Evolutionary conservation across 2,888 invertebrate species (phyloP).

Genomic region (Mimumesa dahlbomi): DNA sequence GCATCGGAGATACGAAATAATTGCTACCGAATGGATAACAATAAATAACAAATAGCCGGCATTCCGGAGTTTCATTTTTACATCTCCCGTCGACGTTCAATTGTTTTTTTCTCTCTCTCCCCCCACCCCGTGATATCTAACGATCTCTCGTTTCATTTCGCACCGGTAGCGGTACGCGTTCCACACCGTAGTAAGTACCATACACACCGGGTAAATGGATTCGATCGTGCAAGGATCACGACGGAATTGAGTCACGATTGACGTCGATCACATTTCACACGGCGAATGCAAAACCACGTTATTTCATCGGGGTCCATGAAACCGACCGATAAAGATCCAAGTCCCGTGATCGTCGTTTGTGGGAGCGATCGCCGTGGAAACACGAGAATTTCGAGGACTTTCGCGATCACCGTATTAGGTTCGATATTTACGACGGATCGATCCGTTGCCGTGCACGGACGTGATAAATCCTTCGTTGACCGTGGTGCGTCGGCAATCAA

Average conservation of each 20-base stretch:
- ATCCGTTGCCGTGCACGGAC: too few species aligned
- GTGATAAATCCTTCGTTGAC: background rate
- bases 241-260: slow-evolving; percentile 49
- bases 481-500: background rate
- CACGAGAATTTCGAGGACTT: slow-evolving; percentile 38
- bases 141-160: slow-evolving; percentile 3
- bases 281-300: slow-evolving; percentile 8
- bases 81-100: too few species aligned
- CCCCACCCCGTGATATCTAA: slow-evolving; percentile 13
- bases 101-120: slow-evolving; percentile 4
- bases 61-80: too few species aligned
- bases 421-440: slow-evolving; percentile 20
- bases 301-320: slow-evolving; percentile 15
- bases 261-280: slow-evolving; percentile 54
- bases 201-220: slow-evolving; percentile 10
- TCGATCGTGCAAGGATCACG: slow-evolving; percentile 21
- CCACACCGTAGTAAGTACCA: too few species aligned
- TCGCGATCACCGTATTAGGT: slow-evolving; percentile 21
- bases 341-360: slow-evolving; percentile 6
- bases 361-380: slow-evolving; percentile 38
- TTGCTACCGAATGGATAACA: slow-evolving; percentile 50
- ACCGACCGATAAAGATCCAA: slow-evolving; percentile 45
- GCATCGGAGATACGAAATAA: slow-evolving; percentile 54
- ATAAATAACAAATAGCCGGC: slow-evolving; percentile 49
- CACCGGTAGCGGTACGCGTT: slow-evolving; percentile 8